These are phyloP conservation scores for Choristoneura fumiferana DNA, from an alignment of 1,140 invertebrate species.

Conservation along the genomic window DNA sequence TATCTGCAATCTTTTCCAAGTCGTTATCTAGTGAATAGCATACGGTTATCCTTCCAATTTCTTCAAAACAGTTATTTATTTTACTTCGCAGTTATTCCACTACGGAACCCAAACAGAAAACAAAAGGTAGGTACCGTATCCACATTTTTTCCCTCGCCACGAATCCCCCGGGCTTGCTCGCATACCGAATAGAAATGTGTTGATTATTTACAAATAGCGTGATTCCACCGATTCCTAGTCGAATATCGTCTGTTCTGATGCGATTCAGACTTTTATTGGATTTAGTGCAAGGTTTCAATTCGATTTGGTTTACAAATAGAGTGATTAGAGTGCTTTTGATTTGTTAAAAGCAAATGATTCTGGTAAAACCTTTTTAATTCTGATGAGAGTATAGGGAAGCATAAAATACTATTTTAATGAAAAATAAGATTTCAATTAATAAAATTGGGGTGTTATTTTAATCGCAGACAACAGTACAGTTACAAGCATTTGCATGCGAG, in stretches of 20 bases:
- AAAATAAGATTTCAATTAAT: too few relatives aligned
- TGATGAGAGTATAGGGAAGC: too few relatives aligned
- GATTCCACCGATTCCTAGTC: constrained; percentile 33
- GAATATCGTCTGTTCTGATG: constrained; percentile 27
- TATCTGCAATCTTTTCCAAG: too few relatives aligned
- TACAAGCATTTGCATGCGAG: too few relatives aligned
- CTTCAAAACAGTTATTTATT: too few relatives aligned
- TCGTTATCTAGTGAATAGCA: too few relatives aligned
- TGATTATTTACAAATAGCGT: constrained; percentile 42
- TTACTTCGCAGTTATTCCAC: too few relatives aligned
- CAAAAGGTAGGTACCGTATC: constrained; percentile 15
- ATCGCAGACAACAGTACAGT: too few relatives aligned
- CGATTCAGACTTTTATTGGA: constrained; percentile 17
- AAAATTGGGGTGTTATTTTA: too few relatives aligned
- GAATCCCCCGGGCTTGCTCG: constrained; percentile 16
- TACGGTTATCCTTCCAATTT: too few relatives aligned
- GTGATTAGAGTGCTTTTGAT: constrained; percentile 18
- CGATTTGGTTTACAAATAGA: constrained; percentile 16
- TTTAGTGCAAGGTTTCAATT: constrained; percentile 14
- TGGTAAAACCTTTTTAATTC: too few relatives aligned
- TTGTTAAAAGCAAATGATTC: constrained; percentile 7
- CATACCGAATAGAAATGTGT: constrained; percentile 40
- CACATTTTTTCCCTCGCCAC: constrained; percentile 16
- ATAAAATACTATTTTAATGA: too few relatives aligned
- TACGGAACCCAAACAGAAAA: constrained; percentile 4